Conservation (phyloP, 2,113 vertebrate genomes). For the Aldabrachelys gigantea region DNA sequence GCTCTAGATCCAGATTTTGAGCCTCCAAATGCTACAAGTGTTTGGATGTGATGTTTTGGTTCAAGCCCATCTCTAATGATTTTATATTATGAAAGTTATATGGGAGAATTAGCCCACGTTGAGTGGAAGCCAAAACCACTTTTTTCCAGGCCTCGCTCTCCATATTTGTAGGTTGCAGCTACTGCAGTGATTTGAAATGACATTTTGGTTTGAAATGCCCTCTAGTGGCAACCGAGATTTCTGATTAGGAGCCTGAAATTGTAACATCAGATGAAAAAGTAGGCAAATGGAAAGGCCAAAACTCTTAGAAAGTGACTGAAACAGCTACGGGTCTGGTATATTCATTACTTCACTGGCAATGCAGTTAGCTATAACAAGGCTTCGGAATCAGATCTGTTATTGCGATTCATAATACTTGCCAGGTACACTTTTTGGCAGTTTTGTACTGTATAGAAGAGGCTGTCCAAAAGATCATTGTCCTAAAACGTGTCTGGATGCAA, state of each 20-base stretch:
- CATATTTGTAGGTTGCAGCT: accelerated
- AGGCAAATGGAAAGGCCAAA: background rate
- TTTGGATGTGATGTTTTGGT: background rate
- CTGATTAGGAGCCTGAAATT: background rate
- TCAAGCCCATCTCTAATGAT: background rate
- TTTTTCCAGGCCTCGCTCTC: accelerated
- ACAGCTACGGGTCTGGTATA: background rate
- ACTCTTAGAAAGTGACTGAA: background rate
- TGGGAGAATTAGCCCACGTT: accelerated
- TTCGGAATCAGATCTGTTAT: background rate
- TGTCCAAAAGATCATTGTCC: background rate
- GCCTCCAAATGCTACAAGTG: background rate
- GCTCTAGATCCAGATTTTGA: background rate
- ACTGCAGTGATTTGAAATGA: background rate
- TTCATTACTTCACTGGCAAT: background rate
- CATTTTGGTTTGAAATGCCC: conserved; percentile 64
- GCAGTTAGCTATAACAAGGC: background rate
- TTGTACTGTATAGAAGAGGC: background rate
- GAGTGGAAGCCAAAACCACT: background rate
- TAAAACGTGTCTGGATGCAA: background rate
- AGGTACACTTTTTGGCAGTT: background rate
- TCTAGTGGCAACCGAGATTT: conserved; percentile 54
- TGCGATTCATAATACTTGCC: background rate
- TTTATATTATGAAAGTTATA: background rate
- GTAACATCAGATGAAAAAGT: background rate